These are phyloP conservation scores for Phacellophora camtschatica DNA, from an alignment of 30 jellyfish, hydroid and myxozoan species.

Conservation along the genomic window DNA sequence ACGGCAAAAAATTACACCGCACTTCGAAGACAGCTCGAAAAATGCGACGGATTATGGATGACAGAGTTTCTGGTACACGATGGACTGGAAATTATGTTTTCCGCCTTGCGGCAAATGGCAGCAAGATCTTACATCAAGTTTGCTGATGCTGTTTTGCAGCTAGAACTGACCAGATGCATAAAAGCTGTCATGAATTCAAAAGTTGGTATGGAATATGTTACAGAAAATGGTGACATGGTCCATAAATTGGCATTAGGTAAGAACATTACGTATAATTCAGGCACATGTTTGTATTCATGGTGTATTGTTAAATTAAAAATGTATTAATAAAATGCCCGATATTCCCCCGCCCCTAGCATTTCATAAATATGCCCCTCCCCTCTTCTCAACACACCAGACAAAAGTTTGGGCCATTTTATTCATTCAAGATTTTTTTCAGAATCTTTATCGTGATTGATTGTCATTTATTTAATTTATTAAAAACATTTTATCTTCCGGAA, in stretches of 20 bases:
- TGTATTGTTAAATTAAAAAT: too few relatives aligned
- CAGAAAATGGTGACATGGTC: constrained; percentile 54
- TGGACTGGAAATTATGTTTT: constrained; percentile 77
- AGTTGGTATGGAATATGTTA: constrained; percentile 83
- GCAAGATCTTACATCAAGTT: constrained; percentile 52
- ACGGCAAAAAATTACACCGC: constrained; percentile 77
- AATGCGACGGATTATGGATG: constrained; percentile 71
- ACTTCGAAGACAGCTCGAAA: constrained; percentile 58
- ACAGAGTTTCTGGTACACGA: constrained; percentile 68
- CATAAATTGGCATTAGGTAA: constrained; percentile 65
- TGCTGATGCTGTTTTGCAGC: constrained; percentile 81
- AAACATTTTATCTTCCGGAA: too few relatives aligned
- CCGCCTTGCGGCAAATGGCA: constrained; percentile 71
- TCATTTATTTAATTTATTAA: too few relatives aligned
- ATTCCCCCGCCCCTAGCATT: too few relatives aligned
- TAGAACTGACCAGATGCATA: constrained; percentile 73
- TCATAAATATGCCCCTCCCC: too few relatives aligned
- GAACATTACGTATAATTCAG: too few relatives aligned
- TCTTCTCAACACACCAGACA: too few relatives aligned
- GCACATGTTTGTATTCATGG: too few relatives aligned
- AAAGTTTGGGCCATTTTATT: too few relatives aligned
- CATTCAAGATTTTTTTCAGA: too few relatives aligned
- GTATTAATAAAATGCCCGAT: too few relatives aligned
- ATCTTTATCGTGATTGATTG: too few relatives aligned
- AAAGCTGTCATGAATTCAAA: constrained; percentile 75